These are phyloP conservation scores for Sparidentex hasta DNA, from an alignment of 2,797 vertebrate genomes.

Conservation along the genomic window DNA sequence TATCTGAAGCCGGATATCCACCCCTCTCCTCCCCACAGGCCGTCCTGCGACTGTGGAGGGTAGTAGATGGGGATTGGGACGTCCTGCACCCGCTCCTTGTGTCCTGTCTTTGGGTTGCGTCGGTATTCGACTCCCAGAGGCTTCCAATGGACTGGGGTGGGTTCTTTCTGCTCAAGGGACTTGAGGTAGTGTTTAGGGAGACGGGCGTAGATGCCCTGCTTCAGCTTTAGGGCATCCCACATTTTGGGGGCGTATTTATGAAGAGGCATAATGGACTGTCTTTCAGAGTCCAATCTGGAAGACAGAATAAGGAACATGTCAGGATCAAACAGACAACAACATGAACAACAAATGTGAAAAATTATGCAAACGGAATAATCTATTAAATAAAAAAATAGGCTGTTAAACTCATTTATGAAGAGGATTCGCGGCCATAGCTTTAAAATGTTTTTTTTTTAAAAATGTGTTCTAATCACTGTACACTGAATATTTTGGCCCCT, in stretches of 20 bases:
- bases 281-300: constrained; percentile 37
- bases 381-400: neutral
- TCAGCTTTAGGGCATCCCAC: constrained; percentile 88
- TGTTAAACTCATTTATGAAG: neutral
- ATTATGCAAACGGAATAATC: too few species aligned
- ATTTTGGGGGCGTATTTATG: constrained; percentile 88
- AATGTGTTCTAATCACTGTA: neutral
- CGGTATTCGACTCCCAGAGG: constrained; percentile 86
- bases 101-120: constrained; percentile 85
- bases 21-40: constrained; percentile 96
- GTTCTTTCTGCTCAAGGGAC: constrained; percentile 81
- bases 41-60: constrained; percentile 89
- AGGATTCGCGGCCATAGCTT: neutral
- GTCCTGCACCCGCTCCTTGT: constrained; percentile 91
- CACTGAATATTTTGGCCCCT: neutral
- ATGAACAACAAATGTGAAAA: neutral
- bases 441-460: neutral
- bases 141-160: constrained; percentile 90
- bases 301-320: neutral
- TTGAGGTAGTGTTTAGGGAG: constrained; percentile 91
- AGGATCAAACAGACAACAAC: neutral
- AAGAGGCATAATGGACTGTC: constrained; percentile 86
- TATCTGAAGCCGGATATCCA: constrained; percentile 91
- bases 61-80: constrained; percentile 89
- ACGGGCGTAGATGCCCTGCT: constrained; percentile 90